These are phyloP conservation scores for Drosophila pseudotakahashii DNA, from an alignment of 2,888 invertebrate genomes.

Conservation along the genomic window DNA sequence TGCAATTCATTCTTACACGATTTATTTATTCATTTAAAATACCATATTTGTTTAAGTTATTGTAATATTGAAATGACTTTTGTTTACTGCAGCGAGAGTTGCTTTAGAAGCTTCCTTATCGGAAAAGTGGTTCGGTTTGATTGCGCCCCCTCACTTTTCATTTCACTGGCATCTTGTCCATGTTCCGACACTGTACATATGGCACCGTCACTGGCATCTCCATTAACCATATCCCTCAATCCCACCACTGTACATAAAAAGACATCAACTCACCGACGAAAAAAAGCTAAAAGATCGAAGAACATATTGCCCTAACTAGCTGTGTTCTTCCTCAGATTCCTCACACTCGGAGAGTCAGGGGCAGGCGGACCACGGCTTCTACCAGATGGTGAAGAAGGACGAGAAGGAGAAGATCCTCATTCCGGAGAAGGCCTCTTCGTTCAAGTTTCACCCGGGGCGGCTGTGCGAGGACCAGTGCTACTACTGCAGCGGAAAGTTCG, in stretches of 20 bases:
- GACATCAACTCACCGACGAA: conserved; percentile 5
- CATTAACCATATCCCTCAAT: background rate
- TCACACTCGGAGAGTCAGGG: conserved; percentile 80
- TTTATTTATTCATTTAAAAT: background rate
- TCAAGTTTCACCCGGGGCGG: conserved; percentile 93
- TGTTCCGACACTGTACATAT: conserved; percentile 23
- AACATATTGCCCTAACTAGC: background rate
- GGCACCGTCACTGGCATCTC: conserved; percentile 18
- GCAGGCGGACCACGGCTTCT: conserved; percentile 63
- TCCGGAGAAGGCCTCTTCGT: conserved; percentile 94
- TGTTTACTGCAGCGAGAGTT: no score
- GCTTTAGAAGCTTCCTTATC: background rate
- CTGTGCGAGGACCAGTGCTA: conserved; percentile 94
- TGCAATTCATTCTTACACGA: background rate
- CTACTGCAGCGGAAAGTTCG: conserved; percentile 94
- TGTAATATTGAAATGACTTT: no score
- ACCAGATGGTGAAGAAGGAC: conserved; percentile 81
- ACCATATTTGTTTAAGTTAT: background rate
- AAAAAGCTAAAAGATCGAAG: background rate
- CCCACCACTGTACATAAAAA: background rate
- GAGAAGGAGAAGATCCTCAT: conserved; percentile 88
- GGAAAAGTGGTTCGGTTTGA: conserved; percentile 14
- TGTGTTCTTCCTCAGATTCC: conserved; percentile 63
- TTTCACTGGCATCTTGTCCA: background rate
- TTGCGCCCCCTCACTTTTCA: background rate